These are phyloP conservation scores for Pelecanus crispus DNA, from an alignment of 2,113 vertebrate species.

Conservation along the genomic window DNA sequence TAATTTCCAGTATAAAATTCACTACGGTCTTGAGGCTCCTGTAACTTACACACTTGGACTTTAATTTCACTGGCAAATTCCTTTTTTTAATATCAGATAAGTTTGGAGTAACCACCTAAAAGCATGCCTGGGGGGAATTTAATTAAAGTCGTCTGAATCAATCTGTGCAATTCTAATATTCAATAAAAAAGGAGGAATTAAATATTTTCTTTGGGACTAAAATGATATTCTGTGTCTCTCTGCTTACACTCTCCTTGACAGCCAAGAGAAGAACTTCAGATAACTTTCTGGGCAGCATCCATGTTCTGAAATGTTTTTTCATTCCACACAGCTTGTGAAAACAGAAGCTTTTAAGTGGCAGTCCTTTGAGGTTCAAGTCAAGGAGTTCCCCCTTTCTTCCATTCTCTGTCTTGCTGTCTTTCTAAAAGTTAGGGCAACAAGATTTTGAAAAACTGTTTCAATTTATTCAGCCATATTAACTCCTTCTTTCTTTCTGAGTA, in stretches of 20 bases:
- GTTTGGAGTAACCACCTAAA: neutral
- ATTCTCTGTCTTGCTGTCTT: neutral
- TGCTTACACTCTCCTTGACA: neutral
- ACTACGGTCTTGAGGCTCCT: neutral
- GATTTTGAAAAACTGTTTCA: neutral
- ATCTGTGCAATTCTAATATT: neutral
- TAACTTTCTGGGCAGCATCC: neutral
- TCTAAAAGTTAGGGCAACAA: neutral
- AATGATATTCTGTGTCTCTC: neutral
- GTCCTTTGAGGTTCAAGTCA: neutral
- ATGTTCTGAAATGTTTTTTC: neutral
- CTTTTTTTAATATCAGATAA: neutral
- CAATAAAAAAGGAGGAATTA: neutral
- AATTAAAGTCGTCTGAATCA: conserved; percentile 24
- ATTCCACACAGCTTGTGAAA: neutral
- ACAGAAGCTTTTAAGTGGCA: neutral
- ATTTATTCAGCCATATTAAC: neutral
- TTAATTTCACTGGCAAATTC: conserved; percentile 31
- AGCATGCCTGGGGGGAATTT: neutral
- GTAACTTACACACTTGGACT: neutral
- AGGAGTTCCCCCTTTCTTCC: neutral
- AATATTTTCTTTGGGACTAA: neutral
- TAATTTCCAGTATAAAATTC: conserved; percentile 15
- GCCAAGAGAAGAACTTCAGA: neutral
- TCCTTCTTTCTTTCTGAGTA: neutral